A percentile compares a stretch with the other conserved stretches of the same genome.
Evolutionary conservation across 2,113 vertebrate species (phyloP).

Genomic region (Rostratula benghalensis): DNA sequence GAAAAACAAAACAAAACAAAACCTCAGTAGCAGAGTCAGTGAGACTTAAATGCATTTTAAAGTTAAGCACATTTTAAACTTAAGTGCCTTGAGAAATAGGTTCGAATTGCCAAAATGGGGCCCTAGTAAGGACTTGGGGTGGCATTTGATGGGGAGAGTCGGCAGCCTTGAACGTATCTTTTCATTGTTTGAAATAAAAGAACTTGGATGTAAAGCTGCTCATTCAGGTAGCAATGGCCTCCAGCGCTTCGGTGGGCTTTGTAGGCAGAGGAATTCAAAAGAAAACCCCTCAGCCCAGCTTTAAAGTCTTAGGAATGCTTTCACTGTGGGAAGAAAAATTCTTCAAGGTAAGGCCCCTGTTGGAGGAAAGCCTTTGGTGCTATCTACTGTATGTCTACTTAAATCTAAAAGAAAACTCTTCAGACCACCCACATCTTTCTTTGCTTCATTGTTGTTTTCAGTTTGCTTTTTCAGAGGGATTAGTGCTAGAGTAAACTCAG

Average conservation of each 20-base stretch:
- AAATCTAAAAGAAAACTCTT: slow-evolving; percentile 70
- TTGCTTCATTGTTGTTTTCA: slow-evolving; percentile 66
- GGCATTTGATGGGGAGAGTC: slow-evolving; percentile 17
- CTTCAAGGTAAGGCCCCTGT: slow-evolving; percentile 51
- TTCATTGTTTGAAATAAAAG: slow-evolving; percentile 34
- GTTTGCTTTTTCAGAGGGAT: slow-evolving; percentile 81
- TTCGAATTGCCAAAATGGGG: background rate
- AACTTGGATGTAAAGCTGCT: background rate
- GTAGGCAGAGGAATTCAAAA: slow-evolving; percentile 34
- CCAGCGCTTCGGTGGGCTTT: background rate
- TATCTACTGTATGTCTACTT: slow-evolving; percentile 62
- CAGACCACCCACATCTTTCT: slow-evolving; percentile 78
- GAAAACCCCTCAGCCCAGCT: slow-evolving; percentile 24
- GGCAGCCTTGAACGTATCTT: slow-evolving; percentile 45
- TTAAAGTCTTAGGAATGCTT: slow-evolving; percentile 46
- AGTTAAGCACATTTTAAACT: slow-evolving; percentile 27
- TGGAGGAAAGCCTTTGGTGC: slow-evolving; percentile 40
- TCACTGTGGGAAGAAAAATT: slow-evolving; percentile 59
- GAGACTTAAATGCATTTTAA: slow-evolving; percentile 18
- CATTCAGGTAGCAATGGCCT: slow-evolving; percentile 32
- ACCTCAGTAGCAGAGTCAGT: background rate
- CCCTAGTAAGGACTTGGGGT: background rate
- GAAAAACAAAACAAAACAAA: background rate
- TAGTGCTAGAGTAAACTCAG: slow-evolving; percentile 76
- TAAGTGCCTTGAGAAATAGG: slow-evolving; percentile 33